Conservation (phyloP, 2,797 vertebrate genomes). For the Tolypeutes matacus region DNA sequence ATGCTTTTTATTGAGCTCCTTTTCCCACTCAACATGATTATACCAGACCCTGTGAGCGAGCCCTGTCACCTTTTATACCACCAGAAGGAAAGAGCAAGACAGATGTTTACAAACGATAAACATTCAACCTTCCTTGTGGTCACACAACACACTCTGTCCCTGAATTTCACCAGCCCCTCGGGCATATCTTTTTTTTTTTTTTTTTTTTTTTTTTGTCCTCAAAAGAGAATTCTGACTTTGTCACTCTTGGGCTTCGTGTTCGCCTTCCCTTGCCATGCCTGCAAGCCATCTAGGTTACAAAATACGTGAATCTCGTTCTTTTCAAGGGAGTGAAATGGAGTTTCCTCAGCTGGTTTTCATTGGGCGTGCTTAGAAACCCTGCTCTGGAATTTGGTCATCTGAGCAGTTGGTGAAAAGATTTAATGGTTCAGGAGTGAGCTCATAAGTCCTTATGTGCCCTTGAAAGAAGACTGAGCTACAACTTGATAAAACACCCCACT, state of each 20-base stretch:
- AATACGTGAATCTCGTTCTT: no score
- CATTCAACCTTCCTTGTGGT: no score
- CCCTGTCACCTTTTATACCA: rapidly evolving
- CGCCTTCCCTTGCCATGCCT: background rate
- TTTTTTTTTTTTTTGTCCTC: no score
- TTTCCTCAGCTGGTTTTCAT: background rate
- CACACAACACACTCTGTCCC: no score
- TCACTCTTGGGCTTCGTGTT: background rate
- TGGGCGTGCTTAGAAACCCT: no score
- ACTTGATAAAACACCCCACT: no score
- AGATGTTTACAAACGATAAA: background rate
- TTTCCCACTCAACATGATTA: background rate
- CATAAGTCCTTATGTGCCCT: background rate
- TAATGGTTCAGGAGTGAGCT: background rate
- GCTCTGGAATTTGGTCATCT: background rate
- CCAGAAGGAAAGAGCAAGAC: background rate
- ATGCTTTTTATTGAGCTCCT: background rate
- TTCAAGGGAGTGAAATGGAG: background rate
- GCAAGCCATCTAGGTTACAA: background rate
- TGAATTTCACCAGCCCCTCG: background rate
- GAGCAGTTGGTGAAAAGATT: no score
- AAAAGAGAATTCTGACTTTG: background rate
- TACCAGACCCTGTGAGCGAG: rapidly evolving
- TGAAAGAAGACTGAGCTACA: rapidly evolving
- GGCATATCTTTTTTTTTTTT: no score